Base-by-base conservation (phyloP, 2,888 invertebrate genomes). In the Protodeltote pygarga region DNA sequence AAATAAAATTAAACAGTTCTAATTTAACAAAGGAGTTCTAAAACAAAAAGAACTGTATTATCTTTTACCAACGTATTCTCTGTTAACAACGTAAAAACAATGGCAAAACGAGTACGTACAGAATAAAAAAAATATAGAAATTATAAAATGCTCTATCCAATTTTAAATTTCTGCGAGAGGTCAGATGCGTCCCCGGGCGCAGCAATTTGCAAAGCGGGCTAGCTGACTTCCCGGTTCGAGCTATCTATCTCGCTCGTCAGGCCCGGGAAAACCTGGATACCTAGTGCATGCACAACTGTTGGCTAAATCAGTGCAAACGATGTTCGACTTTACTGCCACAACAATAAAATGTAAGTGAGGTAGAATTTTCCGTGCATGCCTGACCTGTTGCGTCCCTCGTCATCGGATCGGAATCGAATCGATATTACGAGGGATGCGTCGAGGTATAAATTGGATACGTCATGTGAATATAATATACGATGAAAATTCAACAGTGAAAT, bases 241-340 rank as follows among this genome's bases (percentile, higher is more conserved):
- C 83, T 83, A 77, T 77, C 88, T 72, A 66, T 87, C 88, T 77
- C 85, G 66, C 71, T 88, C 83, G 71, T 65, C 74, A 79, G 68
- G 67, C 77, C 88, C 86, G 85, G 86, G 85, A 75, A 81, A 79
- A 82, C 83, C 83, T 81, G 84, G 78, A 82, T 86, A 75, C 76
- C 74, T 77, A 73, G 69, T 59, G 41, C 63, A 60, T 71, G 71
- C 71, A 74, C 69, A 76, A 71, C 69, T 68, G 41, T 62, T 46
- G 21, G 21, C 51, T 47, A 46, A 59, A 44, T 51, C 44, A 40
- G 41, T 38, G 45, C 73, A 70, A 54, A 57, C 73, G 58, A 87
- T 73, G 62, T 64, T 79, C 46, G 62, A 70, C 83, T 73, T 75
- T 87, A 79, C 57, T 49, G 21, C 64, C 28, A 3, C 23, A 32